phyloP scores from a whole-genome alignment of 2,797 vertebrate genomes.

The Podarcis siculus region DNA sequence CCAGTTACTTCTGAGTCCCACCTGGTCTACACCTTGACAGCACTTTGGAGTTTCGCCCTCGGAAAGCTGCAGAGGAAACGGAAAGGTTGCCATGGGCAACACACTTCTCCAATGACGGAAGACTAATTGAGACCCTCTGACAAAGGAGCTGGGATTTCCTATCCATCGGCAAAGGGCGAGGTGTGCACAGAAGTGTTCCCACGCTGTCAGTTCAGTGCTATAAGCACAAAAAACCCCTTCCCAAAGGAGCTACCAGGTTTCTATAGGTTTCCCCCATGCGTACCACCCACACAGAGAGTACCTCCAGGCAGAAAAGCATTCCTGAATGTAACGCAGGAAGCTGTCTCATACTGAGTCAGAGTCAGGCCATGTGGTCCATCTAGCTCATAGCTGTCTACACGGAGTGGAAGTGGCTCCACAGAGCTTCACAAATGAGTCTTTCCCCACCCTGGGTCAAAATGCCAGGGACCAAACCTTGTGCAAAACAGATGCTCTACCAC shows the following conservation, averaged over 20 bases:
- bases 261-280: neutral
- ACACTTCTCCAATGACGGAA: neutral
- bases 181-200: neutral
- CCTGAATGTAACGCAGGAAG: too few species aligned
- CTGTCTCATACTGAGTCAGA: neutral
- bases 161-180: neutral
- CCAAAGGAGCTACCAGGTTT: neutral
- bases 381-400: neutral
- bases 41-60: neutral
- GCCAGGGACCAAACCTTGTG: too few species aligned
- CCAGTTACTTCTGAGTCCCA: neutral
- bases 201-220: too few species aligned
- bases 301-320: neutral
- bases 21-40: conserved; percentile 25
- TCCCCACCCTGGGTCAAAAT: too few species aligned
- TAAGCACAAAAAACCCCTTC: neutral
- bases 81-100: conserved; percentile 58
- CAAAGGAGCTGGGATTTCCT: conserved; percentile 57
- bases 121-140: conserved; percentile 39
- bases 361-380: neutral
- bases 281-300: neutral
- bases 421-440: too few species aligned
- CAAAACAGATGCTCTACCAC: too few species aligned
- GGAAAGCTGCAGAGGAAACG: conserved; percentile 32
- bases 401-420: too few species aligned